These are phyloP conservation scores for Philereme transversata DNA, from an alignment of 2,888 invertebrate species.

Conservation along the genomic window DNA sequence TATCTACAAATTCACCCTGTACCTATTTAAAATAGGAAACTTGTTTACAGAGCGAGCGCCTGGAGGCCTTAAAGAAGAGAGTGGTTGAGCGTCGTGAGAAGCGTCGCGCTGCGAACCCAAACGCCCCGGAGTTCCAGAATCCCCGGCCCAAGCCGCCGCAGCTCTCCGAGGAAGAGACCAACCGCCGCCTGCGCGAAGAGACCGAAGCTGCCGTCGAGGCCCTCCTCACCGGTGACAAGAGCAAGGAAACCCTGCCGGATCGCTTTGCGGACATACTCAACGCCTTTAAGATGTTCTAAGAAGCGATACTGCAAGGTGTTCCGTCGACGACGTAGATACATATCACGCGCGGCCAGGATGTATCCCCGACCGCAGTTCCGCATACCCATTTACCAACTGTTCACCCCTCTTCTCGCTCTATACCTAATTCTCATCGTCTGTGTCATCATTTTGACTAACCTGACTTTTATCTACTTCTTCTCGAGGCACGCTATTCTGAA, in stretches of 20 bases:
- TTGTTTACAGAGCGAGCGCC: conserved; percentile 3
- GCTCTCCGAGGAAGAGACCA: conserved; percentile 11
- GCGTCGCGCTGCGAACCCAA: conserved; percentile 8
- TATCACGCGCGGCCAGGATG: conserved; percentile 7
- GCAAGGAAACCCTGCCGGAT: conserved; percentile 6
- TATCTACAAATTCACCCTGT: no score
- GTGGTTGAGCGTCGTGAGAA: conserved; percentile 5
- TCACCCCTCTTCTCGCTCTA: conserved; percentile 3
- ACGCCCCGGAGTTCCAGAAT: conserved; percentile 4
- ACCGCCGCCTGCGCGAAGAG: conserved; percentile 10
- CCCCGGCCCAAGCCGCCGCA: conserved; percentile 2
- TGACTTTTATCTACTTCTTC: conserved; percentile 6
- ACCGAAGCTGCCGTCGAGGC: conserved; percentile 21
- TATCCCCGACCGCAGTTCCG: conserved; percentile 2
- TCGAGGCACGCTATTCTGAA: conserved; percentile 1
- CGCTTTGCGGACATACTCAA: conserved; percentile 7
- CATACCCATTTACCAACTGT: not conserved
- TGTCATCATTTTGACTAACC: not conserved
- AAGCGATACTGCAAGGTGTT: not conserved
- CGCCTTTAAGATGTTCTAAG: conserved; percentile 1
- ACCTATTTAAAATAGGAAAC: not conserved
- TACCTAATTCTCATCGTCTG: not conserved
- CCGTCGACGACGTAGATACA: conserved; percentile 5
- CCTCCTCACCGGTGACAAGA: conserved; percentile 15
- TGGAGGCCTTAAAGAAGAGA: conserved; percentile 14